Base-by-base conservation (phyloP, 2,113 vertebrate species). In the Gyps fulvus region DNA sequence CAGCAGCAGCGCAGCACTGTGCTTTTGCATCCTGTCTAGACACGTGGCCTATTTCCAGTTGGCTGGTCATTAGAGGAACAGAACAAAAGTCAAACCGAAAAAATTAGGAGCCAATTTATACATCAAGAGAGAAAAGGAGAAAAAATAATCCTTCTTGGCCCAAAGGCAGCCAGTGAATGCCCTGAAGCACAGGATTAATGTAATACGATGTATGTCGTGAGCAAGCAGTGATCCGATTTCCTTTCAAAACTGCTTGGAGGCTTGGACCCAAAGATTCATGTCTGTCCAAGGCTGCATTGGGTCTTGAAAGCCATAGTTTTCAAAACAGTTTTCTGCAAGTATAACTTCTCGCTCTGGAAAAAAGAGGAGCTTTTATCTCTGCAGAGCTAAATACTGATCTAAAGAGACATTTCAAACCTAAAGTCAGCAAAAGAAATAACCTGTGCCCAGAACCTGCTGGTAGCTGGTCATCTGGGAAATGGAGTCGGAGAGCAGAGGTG, bases 1-100 rank as follows among this genome's bases (percentile, higher is more conserved):
- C 47, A 61, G 26, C 54, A 94, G 58, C 5, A 3, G 34, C 36
- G 66, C 52, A 85, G 57, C n/a, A n/a, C 70, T 83, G 52, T 93
- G 38, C 70, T 87, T 86, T 86, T 90, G 59, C 71, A 92, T 95
- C 93, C 74, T 77, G 34, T 92, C 89, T 93, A 92, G 74, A 92
- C 93, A 77, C 1, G 4, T 65, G 76, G 79, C 43, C 58, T 92
- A 12, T 92, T 93, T 95, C 94, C 71, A 83, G 27, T 58, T 95
- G 71, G 83, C 71, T 90, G 58, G 67, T 65, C 67, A 80, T 65
- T 83, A 77, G 34, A 89, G 50, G 27, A 94, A 50, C 21, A 77
- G 18, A 89, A 89, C 22, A 86, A 86, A 88, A 89, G 55, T 87
- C 31, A 90, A 86, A 81, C 8, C 4, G 36, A 91, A 67, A 86